These are phyloP conservation scores for Dasyprocta punctata DNA, from an alignment of 2,113 vertebrate species.

Conservation along the genomic window DNA sequence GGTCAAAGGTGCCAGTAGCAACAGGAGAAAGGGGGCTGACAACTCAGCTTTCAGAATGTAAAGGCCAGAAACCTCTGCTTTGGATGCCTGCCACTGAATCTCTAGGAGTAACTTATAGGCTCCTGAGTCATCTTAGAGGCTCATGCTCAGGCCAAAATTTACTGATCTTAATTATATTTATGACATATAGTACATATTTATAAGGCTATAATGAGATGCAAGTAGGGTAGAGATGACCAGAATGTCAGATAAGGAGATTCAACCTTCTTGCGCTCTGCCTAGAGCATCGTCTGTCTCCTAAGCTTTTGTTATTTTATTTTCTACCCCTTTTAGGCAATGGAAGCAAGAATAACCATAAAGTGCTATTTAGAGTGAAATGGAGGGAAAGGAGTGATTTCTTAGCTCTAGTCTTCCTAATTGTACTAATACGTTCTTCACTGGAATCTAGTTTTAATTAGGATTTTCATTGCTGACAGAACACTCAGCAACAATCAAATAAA, in stretches of 20 bases:
- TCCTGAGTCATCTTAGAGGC: background rate
- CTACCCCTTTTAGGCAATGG: background rate
- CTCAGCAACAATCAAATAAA: background rate
- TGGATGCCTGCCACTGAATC: background rate
- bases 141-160: background rate
- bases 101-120: background rate
- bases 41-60: background rate
- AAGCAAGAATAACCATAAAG: background rate
- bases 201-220: background rate
- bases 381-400: background rate
- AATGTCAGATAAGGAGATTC: background rate
- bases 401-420: background rate
- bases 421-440: background rate
- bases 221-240: background rate
- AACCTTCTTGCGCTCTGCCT: background rate
- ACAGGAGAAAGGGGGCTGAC: background rate
- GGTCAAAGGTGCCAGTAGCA: background rate
- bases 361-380: background rate
- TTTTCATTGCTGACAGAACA: background rate
- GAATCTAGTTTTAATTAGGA: background rate
- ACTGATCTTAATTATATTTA: background rate
- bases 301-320: background rate
- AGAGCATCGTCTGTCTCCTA: background rate
- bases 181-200: background rate
- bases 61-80: background rate